Evolutionary conservation across 1,140 invertebrate genomes (phyloP).

Genomic region (Caenorhabditis remanei): DNA sequence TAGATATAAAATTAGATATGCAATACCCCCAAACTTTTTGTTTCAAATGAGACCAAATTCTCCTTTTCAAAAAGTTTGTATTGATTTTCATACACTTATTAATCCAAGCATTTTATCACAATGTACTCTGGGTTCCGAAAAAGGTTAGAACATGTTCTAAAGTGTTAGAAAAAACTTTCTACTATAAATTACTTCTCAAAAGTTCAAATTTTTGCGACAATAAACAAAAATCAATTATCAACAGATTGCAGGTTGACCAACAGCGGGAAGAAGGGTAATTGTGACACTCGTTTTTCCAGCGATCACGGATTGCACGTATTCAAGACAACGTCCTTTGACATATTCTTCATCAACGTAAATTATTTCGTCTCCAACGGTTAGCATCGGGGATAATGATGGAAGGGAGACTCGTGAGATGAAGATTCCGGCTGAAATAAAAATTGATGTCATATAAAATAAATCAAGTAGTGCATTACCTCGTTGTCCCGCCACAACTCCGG

Average conservation of each 20-base stretch:
- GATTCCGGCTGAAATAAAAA: slow-evolving; percentile 50
- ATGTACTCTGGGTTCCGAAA: no score
- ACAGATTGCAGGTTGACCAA: slow-evolving; percentile 56
- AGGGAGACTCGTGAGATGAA: slow-evolving; percentile 65
- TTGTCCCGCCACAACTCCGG: slow-evolving; percentile 61
- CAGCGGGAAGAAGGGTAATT: slow-evolving; percentile 61
- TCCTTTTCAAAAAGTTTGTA: no score
- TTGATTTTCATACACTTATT: no score
- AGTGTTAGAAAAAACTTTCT: no score
- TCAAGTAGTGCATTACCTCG: slow-evolving; percentile 20
- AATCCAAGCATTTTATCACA: no score
- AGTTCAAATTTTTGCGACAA: no score
- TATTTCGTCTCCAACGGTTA: slow-evolving; percentile 64
- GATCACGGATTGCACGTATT: slow-evolving; percentile 65
- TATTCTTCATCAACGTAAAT: slow-evolving; percentile 63
- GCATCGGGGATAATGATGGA: slow-evolving; percentile 57
- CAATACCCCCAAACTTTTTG: no score
- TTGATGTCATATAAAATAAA: no score
- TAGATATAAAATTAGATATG: no score
- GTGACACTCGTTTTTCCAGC: slow-evolving; percentile 62
- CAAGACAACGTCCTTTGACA: slow-evolving; percentile 58
- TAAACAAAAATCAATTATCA: not conserved
- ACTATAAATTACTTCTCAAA: no score
- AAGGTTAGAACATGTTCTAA: no score
- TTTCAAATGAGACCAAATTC: no score